These are phyloP conservation scores for Probaryconus sp. DNA, from an alignment of 1,140 invertebrate species.

Conservation along the genomic window DNA sequence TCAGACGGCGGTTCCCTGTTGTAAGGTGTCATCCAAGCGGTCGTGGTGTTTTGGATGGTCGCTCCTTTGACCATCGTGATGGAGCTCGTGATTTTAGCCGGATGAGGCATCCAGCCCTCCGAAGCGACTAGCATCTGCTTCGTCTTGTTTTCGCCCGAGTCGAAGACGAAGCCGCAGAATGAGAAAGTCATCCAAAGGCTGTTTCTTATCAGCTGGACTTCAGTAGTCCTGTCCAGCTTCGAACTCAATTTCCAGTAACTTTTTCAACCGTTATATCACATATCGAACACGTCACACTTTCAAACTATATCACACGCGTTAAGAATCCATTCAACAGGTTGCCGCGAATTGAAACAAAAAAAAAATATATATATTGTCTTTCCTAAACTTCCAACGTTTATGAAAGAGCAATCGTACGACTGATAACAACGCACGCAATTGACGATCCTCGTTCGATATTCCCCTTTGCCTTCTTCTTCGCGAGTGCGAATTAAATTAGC, in stretches of 20 bases:
- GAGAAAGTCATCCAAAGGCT: constrained; percentile 73
- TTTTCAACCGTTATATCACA: constrained; percentile 37
- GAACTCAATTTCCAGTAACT: constrained; percentile 16
- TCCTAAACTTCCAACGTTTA: not conserved
- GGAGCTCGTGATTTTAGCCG: constrained; percentile 68
- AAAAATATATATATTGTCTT: too few relatives aligned
- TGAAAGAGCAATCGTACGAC: not conserved
- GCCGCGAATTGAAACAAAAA: too few relatives aligned
- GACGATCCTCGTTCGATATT: not conserved
- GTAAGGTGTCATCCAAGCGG: constrained; percentile 72
- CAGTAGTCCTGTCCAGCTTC: constrained; percentile 10
- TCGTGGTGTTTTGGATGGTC: constrained; percentile 63
- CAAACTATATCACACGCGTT: too few relatives aligned
- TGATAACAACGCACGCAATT: too few relatives aligned
- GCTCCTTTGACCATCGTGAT: constrained; percentile 61
- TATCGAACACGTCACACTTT: too few relatives aligned
- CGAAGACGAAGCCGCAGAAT: constrained; percentile 73
- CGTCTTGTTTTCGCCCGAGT: constrained; percentile 72
- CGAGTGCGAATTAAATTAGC: constrained; percentile 5
- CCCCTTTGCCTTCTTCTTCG: not conserved
- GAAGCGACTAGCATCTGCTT: constrained; percentile 73
- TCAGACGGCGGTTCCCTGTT: constrained; percentile 60
- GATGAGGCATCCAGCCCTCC: constrained; percentile 70
- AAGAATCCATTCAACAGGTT: too few relatives aligned
- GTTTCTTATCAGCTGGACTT: constrained; percentile 15